phyloP scores from a whole-genome alignment of 2,797 vertebrate species.

The Gambelia wislizenii region DNA sequence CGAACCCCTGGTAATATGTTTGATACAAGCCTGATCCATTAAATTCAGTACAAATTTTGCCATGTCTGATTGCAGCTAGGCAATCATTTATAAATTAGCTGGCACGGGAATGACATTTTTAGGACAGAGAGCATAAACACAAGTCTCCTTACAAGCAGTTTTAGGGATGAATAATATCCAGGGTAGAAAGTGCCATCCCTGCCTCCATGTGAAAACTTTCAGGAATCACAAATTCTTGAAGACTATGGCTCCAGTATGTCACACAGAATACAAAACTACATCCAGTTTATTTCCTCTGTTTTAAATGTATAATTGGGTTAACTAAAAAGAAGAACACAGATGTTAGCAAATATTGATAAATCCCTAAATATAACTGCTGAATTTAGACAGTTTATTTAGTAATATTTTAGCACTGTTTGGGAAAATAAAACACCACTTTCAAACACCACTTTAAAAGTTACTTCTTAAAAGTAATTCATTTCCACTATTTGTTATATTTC shows the following conservation, averaged over 20 bases:
- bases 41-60: background rate
- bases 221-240: background rate
- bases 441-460: too few relatives aligned
- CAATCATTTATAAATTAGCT: background rate
- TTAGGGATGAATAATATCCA: background rate
- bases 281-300: background rate
- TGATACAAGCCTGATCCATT: background rate
- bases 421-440: background rate
- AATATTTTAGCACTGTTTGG: background rate
- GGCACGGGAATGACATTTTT: background rate
- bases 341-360: background rate
- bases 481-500: too few relatives aligned
- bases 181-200: background rate
- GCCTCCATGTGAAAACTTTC: background rate
- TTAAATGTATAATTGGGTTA: background rate
- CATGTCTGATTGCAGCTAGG: conserved; percentile 7
- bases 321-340: background rate
- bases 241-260: background rate
- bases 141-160: background rate
- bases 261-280: background rate
- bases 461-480: too few relatives aligned
- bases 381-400: background rate
- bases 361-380: background rate
- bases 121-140: background rate
- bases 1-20: background rate